phyloP scores from a whole-genome alignment of 2,888 invertebrate genomes.

The Drepanosiphum platanoidis region DNA sequence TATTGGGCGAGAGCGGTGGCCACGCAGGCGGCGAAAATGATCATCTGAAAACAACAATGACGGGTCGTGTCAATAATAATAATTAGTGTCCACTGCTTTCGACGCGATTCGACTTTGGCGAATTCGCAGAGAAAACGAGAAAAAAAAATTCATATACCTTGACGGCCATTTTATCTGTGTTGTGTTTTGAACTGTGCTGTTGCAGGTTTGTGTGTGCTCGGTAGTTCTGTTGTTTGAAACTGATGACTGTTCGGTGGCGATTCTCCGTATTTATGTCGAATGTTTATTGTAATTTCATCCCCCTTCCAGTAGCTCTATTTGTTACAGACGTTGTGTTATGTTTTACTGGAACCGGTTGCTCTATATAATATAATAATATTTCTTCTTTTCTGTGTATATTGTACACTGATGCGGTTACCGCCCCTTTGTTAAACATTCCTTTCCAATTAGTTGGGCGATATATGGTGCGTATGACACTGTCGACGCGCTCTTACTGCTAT shows the following conservation, averaged over 20 bases:
- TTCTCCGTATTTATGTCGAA: constrained; percentile 19
- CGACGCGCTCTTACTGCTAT: background rate
- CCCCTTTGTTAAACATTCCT: background rate
- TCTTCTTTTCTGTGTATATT: background rate
- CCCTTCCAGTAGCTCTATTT: too few relatives aligned
- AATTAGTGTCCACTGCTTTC: too few relatives aligned
- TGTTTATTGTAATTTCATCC: background rate
- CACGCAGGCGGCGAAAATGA: too few relatives aligned
- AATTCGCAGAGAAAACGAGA: too few relatives aligned
- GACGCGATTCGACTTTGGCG: too few relatives aligned
- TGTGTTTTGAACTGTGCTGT: too few relatives aligned
- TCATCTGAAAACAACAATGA: too few relatives aligned
- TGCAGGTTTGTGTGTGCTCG: background rate
- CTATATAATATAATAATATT: background rate
- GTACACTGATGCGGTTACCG: background rate
- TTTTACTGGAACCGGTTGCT: background rate
- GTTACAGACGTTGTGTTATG: background rate
- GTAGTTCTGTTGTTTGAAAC: background rate
- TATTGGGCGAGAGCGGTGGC: too few relatives aligned
- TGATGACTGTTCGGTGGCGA: background rate
- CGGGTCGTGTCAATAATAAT: too few relatives aligned
- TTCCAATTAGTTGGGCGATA: background rate
- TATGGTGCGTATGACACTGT: background rate
- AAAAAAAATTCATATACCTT: too few relatives aligned
- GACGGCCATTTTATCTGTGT: too few relatives aligned